phyloP scores from a whole-genome alignment of 1,140 invertebrate genomes.

The Penaeus japonicus region DNA sequence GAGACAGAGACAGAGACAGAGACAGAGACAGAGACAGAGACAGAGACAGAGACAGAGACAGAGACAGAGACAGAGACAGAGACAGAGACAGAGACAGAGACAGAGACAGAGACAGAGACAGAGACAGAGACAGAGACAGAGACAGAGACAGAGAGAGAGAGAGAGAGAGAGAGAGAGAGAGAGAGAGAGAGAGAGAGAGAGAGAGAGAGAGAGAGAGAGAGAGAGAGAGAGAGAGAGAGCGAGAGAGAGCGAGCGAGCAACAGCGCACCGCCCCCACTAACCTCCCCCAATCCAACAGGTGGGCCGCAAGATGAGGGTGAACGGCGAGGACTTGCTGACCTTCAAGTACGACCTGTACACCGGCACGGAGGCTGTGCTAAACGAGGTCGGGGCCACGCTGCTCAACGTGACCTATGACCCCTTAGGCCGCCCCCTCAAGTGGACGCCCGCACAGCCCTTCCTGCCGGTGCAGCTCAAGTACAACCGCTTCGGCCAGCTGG shows the following conservation, averaged over 20 bases:
- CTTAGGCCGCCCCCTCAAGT: conserved; percentile 87
- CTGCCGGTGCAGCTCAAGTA: conserved; percentile 84
- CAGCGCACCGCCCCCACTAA: background rate
- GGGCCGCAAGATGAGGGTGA: conserved; percentile 83
- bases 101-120: too few species aligned
- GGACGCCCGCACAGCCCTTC: conserved; percentile 76
- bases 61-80: too few species aligned
- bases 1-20: too few species aligned
- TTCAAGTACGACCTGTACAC: conserved; percentile 91
- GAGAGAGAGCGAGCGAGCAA: background rate
- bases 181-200: too few species aligned
- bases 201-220: background rate
- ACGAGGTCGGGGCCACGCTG: conserved; percentile 83
- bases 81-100: too few species aligned
- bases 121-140: too few species aligned
- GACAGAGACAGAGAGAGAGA: too few species aligned
- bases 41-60: too few species aligned
- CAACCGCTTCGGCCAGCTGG: conserved; percentile 87
- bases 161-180: too few species aligned
- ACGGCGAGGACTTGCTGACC: conserved; percentile 89
- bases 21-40: too few species aligned
- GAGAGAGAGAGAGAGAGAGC: background rate
- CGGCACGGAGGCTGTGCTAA: conserved; percentile 87
- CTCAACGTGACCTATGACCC: conserved; percentile 92
- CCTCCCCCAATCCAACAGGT: conserved; percentile 74